Evolutionary conservation across 2,888 invertebrate genomes (phyloP).

Genomic region (Imbricaverruca yamaguchii): DNA sequence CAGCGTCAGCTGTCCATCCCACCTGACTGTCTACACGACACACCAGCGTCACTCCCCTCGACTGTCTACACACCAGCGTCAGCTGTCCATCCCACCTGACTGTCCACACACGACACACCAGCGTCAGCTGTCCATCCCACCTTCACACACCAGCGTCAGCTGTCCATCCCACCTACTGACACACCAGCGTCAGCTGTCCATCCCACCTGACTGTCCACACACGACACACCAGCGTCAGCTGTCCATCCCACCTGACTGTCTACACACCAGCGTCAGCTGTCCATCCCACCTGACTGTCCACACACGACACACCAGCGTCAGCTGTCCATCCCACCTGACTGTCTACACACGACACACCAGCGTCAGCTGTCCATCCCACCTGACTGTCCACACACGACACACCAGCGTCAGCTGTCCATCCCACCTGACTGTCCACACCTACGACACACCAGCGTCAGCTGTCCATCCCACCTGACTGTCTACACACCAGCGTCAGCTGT

Average conservation of each 20-base stretch:
- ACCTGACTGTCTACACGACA: too few species aligned
- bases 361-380: neutral
- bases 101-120: too few species aligned
- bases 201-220: neutral
- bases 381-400: neutral
- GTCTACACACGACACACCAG: too few species aligned
- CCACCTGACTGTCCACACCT: too few species aligned
- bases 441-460: neutral
- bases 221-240: too few species aligned
- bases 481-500: neutral
- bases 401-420: too few species aligned
- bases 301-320: neutral
- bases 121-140: neutral
- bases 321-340: too few species aligned
- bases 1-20: too few species aligned
- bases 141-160: neutral
- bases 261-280: neutral
- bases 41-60: neutral
- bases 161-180: too few species aligned
- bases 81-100: too few species aligned
- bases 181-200: neutral
- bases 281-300: neutral
- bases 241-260: too few species aligned
- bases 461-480: neutral
- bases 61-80: neutral